Percentiles rank a stretch among this genome's conserved stretches.
Conservation (phyloP, 1,140 invertebrate species). For the Leptinotarsa lineolata region DNA sequence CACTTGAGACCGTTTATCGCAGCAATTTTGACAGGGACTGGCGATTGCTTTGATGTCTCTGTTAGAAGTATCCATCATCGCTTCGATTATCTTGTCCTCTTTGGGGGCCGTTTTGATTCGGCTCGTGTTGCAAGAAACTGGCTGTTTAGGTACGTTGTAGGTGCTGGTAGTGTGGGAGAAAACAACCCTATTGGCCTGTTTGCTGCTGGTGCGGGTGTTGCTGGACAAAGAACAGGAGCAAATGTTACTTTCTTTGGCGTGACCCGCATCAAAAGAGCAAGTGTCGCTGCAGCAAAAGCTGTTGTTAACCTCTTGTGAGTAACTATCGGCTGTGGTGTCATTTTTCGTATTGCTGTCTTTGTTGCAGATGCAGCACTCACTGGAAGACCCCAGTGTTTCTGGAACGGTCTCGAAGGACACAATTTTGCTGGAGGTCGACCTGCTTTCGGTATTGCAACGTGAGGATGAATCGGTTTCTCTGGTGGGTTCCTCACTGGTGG, state of each 20-base stretch:
- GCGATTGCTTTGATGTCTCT: background rate
- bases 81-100: background rate
- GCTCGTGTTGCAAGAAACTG: background rate
- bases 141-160: background rate
- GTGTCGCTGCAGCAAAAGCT: constrained; percentile 1
- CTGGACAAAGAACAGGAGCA: background rate
- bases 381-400: background rate
- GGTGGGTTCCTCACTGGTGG: background rate
- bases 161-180: background rate
- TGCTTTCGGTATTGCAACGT: background rate
- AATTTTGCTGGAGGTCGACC: background rate
- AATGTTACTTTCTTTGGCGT: background rate
- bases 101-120: background rate
- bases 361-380: background rate
- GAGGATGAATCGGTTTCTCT: constrained; percentile 11
- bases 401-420: background rate
- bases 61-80: background rate
- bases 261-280: background rate
- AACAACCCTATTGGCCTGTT: background rate
- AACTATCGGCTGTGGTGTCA: constrained; percentile 10
- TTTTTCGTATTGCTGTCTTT: constrained; percentile 7
- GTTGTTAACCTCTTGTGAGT: constrained; percentile 14
- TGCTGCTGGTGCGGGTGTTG: background rate
- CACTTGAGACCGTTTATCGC: too few relatives aligned
- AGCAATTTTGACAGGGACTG: too few relatives aligned